Conservation (phyloP, 2,797 vertebrate species). For the Platyrinchus mystaceus region DNA sequence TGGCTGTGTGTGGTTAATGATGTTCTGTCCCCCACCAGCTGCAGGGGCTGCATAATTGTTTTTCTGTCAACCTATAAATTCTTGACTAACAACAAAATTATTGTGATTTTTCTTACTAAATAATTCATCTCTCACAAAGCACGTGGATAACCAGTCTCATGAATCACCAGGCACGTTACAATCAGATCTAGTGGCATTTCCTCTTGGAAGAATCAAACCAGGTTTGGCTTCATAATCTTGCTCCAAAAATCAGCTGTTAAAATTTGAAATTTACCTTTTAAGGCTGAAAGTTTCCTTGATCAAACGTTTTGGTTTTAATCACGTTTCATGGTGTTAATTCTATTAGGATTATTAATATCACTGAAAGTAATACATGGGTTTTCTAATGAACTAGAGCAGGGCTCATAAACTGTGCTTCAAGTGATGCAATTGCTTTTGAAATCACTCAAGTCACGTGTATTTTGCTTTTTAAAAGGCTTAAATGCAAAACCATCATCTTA, state of each 20-base stretch:
- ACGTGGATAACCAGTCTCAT: constrained; percentile 71
- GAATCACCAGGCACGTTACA: constrained; percentile 74
- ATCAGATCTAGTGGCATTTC: constrained; percentile 67
- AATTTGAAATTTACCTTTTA: constrained; percentile 15
- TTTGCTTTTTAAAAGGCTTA: neutral
- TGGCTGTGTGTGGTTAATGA: constrained; percentile 36
- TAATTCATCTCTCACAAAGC: constrained; percentile 85
- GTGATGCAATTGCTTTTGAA: constrained; percentile 49
- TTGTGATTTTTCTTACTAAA: constrained; percentile 89
- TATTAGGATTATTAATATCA: constrained; percentile 69
- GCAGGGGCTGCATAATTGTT: constrained; percentile 85
- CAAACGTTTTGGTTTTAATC: constrained; percentile 44
- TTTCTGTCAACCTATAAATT: constrained; percentile 92
- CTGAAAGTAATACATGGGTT: constrained; percentile 49
- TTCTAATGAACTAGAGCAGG: constrained; percentile 55
- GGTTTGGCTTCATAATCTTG: constrained; percentile 59
- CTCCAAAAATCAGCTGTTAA: neutral
- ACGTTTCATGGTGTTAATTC: neutral
- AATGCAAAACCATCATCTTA: neutral
- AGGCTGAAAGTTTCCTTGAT: constrained; percentile 58
- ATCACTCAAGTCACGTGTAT: neutral
- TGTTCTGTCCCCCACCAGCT: constrained; percentile 66
- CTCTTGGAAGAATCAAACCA: constrained; percentile 53
- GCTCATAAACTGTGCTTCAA: constrained; percentile 71
- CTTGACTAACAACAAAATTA: constrained; percentile 87